Conservation (phyloP, 2,113 vertebrate genomes). For the Engraulis encrasicolus region DNA sequence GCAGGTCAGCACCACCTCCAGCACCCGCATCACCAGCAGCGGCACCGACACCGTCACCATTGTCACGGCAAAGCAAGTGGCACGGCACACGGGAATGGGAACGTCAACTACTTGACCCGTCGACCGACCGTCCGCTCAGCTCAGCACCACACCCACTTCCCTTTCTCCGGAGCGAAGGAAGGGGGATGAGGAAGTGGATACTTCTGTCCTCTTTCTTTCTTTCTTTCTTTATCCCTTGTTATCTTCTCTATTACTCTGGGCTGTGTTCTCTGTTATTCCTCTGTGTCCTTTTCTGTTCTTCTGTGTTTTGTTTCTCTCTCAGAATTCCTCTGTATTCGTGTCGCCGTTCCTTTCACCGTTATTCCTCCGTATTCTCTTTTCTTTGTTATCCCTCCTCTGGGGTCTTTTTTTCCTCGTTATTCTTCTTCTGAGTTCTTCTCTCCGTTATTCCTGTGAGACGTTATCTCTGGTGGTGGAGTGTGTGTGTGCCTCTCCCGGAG, state of each 20-base stretch:
- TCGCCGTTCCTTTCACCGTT: neutral
- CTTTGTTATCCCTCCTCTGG: too few relatives aligned
- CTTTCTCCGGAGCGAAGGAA: too few relatives aligned
- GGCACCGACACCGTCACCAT: slow-evolving; percentile 61
- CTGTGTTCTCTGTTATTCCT: neutral
- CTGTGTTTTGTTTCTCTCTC: too few relatives aligned
- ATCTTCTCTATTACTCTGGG: neutral
- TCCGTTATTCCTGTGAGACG: neutral
- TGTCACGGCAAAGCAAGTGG: slow-evolving; percentile 55
- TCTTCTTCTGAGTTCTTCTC: neutral
- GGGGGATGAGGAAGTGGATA: too few relatives aligned
- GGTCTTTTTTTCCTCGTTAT: neutral
- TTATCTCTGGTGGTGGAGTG: neutral
- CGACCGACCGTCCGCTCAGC: too few relatives aligned
- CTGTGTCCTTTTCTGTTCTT: neutral
- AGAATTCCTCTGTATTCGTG: neutral
- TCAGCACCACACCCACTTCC: too few relatives aligned
- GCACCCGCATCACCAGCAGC: slow-evolving; percentile 76
- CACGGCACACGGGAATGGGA: too few relatives aligned
- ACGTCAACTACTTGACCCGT: too few relatives aligned
- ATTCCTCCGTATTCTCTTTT: neutral
- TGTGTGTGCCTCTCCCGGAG: too few relatives aligned
- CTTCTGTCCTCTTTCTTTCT: slow-evolving; percentile 22
- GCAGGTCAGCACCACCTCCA: slow-evolving; percentile 77
- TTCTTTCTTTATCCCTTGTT: neutral